These are phyloP conservation scores for Hirtodrosophila confusa DNA, from an alignment of 2,888 invertebrate genomes.

Conservation along the genomic window DNA sequence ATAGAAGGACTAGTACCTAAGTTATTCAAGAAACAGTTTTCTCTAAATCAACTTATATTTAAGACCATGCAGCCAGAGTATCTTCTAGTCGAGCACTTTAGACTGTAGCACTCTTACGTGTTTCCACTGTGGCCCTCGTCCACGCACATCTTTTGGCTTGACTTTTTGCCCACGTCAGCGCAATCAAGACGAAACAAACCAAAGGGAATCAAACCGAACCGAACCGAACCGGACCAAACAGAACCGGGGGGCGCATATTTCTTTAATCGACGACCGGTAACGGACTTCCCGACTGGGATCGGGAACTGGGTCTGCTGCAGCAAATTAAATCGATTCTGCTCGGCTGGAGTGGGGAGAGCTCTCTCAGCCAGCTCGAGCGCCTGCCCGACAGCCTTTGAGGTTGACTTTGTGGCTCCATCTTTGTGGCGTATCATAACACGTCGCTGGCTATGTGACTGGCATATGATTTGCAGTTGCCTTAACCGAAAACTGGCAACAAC, in stretches of 20 bases:
- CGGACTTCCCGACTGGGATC: slow-evolving; percentile 38
- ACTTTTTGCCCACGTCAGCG: slow-evolving; percentile 68
- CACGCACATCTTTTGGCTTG: slow-evolving; percentile 22
- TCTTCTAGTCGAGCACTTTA: neutral
- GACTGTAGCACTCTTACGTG: no score
- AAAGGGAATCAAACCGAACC: slow-evolving; percentile 9
- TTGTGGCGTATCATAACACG: slow-evolving; percentile 75
- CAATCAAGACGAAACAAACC: slow-evolving; percentile 61
- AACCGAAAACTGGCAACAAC: slow-evolving; percentile 17
- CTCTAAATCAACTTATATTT: no score
- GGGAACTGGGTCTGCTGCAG: slow-evolving; percentile 53
- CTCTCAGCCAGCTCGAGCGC: slow-evolving; percentile 17
- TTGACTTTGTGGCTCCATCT: slow-evolving; percentile 51
- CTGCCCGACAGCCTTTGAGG: slow-evolving; percentile 63
- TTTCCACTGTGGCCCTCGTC: slow-evolving; percentile 4
- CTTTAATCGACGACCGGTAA: slow-evolving; percentile 74
- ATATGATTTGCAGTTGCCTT: slow-evolving; percentile 61
- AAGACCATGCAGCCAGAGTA: neutral
- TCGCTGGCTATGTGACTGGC: slow-evolving; percentile 76
- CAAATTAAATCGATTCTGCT: slow-evolving; percentile 81
- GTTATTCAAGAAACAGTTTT: no score
- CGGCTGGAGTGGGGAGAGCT: slow-evolving; percentile 13
- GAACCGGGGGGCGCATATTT: slow-evolving; percentile 66
- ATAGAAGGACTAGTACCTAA: no score
- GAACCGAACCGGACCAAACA: neutral